These are phyloP conservation scores for Formica aserva DNA, from an alignment of 2,888 invertebrate genomes.

Conservation along the genomic window DNA sequence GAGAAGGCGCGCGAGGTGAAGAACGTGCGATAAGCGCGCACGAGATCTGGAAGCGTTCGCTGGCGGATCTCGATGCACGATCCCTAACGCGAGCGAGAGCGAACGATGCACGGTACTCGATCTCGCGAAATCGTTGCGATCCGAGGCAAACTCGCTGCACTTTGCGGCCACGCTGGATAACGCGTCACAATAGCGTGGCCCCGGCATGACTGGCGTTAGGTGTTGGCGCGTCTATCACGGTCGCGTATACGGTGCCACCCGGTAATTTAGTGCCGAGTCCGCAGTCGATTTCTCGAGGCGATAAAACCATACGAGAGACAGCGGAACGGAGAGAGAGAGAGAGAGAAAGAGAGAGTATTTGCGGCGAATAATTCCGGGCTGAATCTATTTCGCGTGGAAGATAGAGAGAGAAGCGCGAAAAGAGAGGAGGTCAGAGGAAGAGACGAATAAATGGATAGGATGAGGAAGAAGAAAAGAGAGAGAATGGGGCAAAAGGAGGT, in stretches of 20 bases:
- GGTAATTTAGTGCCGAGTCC: constrained; percentile 81
- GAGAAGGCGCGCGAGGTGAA: constrained; percentile 19
- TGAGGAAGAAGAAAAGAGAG: constrained; percentile 17
- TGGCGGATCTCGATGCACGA: constrained; percentile 51
- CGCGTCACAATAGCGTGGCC: constrained; percentile 63
- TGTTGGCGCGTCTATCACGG: constrained; percentile 76
- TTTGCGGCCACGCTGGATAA: constrained; percentile 56
- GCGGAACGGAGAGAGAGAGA: constrained; percentile 53
- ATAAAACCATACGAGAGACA: constrained; percentile 74
- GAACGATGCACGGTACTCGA: constrained; percentile 54
- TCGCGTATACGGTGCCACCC: constrained; percentile 75
- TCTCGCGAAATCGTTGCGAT: constrained; percentile 65
- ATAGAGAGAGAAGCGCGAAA: constrained; percentile 36
- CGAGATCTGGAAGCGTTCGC: constrained; percentile 51
- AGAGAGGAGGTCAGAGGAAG: neutral
- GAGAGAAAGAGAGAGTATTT: constrained; percentile 48
- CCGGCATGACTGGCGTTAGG: constrained; percentile 77
- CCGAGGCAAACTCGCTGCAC: constrained; percentile 65
- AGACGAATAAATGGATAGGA: neutral
- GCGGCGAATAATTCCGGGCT: constrained; percentile 81
- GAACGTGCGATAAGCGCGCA: constrained; percentile 40
- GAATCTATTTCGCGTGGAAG: constrained; percentile 74
- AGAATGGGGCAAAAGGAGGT: constrained; percentile 6
- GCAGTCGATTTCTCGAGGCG: constrained; percentile 79
- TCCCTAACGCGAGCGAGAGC: constrained; percentile 29